phyloP scores from a whole-genome alignment of 2,797 vertebrate species.

The Myotis daubentonii region DNA sequence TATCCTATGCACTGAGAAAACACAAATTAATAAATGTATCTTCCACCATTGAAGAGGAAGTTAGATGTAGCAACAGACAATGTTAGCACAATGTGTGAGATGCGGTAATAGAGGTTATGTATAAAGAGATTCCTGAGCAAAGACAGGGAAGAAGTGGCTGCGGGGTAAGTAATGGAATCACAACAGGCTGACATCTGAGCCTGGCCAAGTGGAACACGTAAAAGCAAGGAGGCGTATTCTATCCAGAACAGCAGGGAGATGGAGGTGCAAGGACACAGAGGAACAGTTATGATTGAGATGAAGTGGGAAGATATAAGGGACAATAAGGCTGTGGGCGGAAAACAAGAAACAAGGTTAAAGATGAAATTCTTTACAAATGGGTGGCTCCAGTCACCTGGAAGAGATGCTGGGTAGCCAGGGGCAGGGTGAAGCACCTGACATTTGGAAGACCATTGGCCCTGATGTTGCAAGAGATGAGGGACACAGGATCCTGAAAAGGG shows the following conservation, averaged over 20 bases:
- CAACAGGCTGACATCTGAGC: not conserved
- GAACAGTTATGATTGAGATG: not conserved
- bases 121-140: slow-evolving; percentile 19
- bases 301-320: not conserved
- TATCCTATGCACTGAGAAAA: not conserved
- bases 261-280: not conserved
- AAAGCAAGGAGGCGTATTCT: not conserved
- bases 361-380: not conserved
- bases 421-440: not conserved
- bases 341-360: not conserved
- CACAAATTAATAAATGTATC: slow-evolving; percentile 43
- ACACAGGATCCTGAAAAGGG: too few species aligned
- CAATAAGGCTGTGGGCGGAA: not conserved
- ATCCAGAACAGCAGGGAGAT: not conserved
- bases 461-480: not conserved
- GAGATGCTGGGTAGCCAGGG: not conserved
- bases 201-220: not conserved
- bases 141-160: not conserved
- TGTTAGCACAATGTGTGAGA: not conserved
- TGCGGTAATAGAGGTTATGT: not conserved
- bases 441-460: not conserved
- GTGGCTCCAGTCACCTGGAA: not conserved
- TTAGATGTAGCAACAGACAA: slow-evolving; percentile 14
- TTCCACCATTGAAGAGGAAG: slow-evolving; percentile 2
- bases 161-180: not conserved